These are phyloP conservation scores for Chouioia cunea DNA, from an alignment of 2,888 invertebrate species.

Conservation along the genomic window DNA sequence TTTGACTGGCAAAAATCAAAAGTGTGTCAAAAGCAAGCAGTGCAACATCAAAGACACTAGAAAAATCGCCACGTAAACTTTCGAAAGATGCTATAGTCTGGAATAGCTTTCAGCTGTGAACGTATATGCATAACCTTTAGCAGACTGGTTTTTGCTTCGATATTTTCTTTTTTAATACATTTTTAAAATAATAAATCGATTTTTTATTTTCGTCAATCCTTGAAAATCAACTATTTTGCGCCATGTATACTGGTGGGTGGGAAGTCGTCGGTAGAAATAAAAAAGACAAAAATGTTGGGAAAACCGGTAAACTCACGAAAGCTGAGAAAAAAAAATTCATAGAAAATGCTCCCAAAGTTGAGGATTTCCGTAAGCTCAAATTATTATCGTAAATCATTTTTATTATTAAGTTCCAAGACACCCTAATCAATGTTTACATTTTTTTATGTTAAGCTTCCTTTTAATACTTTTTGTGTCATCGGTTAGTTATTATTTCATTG, in stretches of 20 bases:
- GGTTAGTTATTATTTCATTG: not conserved
- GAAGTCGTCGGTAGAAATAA: slow-evolving; percentile 73
- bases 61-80: too few species aligned
- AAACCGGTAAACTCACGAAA: slow-evolving; percentile 70
- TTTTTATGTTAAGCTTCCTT: not conserved
- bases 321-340: slow-evolving; percentile 74
- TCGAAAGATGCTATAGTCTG: too few species aligned
- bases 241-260: slow-evolving; percentile 66
- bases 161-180: slow-evolving; percentile 17
- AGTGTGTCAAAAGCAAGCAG: too few species aligned
- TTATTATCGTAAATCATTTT: slow-evolving; percentile 8
- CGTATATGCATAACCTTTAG: slow-evolving; percentile 26
- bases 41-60: too few species aligned
- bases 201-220: slow-evolving; percentile 3
- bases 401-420: not conserved
- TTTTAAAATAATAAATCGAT: not conserved
- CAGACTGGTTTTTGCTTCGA: slow-evolving; percentile 1
- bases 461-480: slow-evolving; percentile 35
- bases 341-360: slow-evolving; percentile 78
- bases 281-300: slow-evolving; percentile 71
- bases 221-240: not conserved
- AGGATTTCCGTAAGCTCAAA: slow-evolving; percentile 80
- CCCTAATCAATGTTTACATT: not conserved
- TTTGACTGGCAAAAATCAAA: too few species aligned
- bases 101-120: slow-evolving; percentile 26